phyloP scores from a whole-genome alignment of 2,797 vertebrate genomes.

The Eleutherodactylus coqui region DNA sequence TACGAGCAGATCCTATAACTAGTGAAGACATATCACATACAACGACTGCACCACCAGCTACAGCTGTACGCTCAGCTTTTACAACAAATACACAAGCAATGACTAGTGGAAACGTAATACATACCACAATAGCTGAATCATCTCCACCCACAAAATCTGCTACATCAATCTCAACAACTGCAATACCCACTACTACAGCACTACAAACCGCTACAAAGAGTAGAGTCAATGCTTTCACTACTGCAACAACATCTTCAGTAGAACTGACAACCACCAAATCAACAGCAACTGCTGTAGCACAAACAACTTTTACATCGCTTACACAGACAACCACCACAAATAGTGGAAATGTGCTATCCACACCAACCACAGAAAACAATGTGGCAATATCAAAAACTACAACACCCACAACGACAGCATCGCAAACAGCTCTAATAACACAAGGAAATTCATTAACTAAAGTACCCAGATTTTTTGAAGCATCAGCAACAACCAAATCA shows the following conservation, averaged over 20 bases:
- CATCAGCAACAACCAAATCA: not conserved
- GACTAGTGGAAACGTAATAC: not conserved
- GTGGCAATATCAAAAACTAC: not conserved
- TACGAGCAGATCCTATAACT: too few species aligned
- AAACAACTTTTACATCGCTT: not conserved
- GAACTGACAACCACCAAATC: not conserved
- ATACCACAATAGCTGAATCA: too few species aligned
- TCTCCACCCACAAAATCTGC: not conserved
- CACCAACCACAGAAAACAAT: too few species aligned
- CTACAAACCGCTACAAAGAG: too few species aligned
- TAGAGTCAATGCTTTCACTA: too few species aligned
- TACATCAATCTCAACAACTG: not conserved
- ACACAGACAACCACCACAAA: not conserved
- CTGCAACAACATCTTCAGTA: too few species aligned
- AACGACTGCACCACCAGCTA: too few species aligned
- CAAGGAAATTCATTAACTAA: not conserved
- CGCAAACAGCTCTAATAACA: not conserved
- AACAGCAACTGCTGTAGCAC: not conserved
- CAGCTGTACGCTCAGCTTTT: too few species aligned
- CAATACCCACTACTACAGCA: too few species aligned
- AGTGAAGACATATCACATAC: too few species aligned
- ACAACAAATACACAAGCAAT: too few species aligned
- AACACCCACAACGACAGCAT: not conserved
- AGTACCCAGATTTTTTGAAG: not conserved
- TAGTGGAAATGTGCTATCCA: too few species aligned